Evolutionary conservation across 2,888 invertebrate species (phyloP), one percentile per base, ranked within the genome.

Genomic region (Eristalis pertinax): DNA sequence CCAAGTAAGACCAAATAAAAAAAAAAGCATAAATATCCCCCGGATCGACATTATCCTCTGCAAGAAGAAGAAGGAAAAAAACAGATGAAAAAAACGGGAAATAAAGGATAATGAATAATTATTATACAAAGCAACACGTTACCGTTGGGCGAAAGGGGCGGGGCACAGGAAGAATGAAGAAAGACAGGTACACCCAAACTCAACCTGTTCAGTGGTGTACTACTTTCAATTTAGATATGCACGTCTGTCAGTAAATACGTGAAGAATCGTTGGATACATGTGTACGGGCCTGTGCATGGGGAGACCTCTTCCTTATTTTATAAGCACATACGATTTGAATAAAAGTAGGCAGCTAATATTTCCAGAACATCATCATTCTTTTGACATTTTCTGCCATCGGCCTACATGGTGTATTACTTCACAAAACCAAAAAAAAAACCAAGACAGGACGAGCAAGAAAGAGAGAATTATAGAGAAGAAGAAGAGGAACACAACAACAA

Each of bases 321-420:
- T 82, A 86, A 65, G 73, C 69, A 78, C 83, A 67, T 64, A 69
- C 68, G 83, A 86, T 86, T 83, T 83, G 78, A 86, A 86, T 75
- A 75, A 78, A 86, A 83, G 78, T 79, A 78, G 74, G 86, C 78
- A 83, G 86, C 86, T 86, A 86, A 86, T 86, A 86, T 79, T 78
- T 78, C 75, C 74, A 86, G 78, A 78, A 83, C 78, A 86, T 85
- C 85, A 82, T 86, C 83, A 86, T 86, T 86, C 83, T 74, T 86
- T 86, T 86, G 86, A 86, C 83, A 86, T 86, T 75, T 75, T 75
- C 60, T 62, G 86, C 86, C 79, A 43, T 75, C 75, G 83, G 86
- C 83, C 26, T 81, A 64, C 64, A 38, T 24, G 41, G 50, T 38
- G 63, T 63, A 76, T 32, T 26, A 24, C 10, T 26, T 8, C 19